Conservation (phyloP, 2,888 invertebrate genomes). For the Zelleria hepariella region DNA sequence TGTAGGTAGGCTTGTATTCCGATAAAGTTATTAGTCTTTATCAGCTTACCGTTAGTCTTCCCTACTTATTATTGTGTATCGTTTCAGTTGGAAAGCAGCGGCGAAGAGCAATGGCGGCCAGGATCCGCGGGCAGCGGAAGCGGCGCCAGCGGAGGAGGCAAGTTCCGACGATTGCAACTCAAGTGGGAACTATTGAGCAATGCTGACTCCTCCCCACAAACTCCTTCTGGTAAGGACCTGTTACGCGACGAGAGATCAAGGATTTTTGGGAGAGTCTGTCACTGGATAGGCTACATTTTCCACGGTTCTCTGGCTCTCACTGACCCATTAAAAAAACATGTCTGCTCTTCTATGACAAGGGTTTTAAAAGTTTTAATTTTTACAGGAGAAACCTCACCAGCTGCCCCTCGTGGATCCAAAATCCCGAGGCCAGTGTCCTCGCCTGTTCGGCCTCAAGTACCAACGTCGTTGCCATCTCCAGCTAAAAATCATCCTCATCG, state of each 20-base stretch:
- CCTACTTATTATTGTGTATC: neutral
- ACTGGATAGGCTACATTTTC: too few species aligned
- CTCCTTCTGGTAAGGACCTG: slow-evolving; percentile 21
- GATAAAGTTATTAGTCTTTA: too few species aligned
- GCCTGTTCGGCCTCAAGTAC: slow-evolving; percentile 74
- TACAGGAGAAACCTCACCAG: slow-evolving; percentile 35
- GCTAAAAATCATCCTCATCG: slow-evolving; percentile 58
- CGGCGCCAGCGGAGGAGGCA: slow-evolving; percentile 74
- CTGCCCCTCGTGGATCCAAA: slow-evolving; percentile 73
- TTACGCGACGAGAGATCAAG: neutral
- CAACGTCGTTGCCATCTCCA: slow-evolving; percentile 42
- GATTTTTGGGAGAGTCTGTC: neutral
- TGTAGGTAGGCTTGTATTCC: neutral
- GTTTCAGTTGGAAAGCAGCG: slow-evolving; percentile 55
- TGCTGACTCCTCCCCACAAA: slow-evolving; percentile 36
- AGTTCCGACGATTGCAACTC: slow-evolving; percentile 82
- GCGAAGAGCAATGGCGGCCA: slow-evolving; percentile 60
- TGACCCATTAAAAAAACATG: too few species aligned
- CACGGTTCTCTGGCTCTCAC: too few species aligned
- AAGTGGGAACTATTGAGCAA: slow-evolving; percentile 85
- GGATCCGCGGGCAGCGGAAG: slow-evolving; percentile 56
- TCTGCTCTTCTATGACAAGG: neutral
- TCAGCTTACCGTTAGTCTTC: neutral
- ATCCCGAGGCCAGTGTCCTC: slow-evolving; percentile 83
- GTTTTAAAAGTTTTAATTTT: slow-evolving; percentile 7